phyloP scores from a whole-genome alignment of 2,888 invertebrate genomes.

The Archips crataeganus region DNA sequence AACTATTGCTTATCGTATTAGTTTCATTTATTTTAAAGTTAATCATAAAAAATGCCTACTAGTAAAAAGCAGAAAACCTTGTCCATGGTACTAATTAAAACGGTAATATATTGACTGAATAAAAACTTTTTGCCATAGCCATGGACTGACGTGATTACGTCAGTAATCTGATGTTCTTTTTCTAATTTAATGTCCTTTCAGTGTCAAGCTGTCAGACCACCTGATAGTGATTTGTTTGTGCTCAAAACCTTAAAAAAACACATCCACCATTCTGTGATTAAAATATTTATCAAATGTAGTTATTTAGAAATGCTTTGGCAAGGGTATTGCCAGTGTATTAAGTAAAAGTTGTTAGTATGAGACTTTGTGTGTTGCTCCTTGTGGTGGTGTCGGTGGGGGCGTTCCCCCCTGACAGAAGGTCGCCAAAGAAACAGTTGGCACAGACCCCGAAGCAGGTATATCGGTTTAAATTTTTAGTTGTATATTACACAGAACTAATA shows the following conservation, averaged over 20 bases:
- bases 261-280: slow-evolving; percentile 61
- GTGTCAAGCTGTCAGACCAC: slow-evolving; percentile 55
- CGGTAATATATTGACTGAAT: not conserved
- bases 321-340: slow-evolving; percentile 58
- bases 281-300: slow-evolving; percentile 53
- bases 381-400: slow-evolving; percentile 70
- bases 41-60: not conserved
- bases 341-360: slow-evolving; percentile 65
- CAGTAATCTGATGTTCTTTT: slow-evolving; percentile 31
- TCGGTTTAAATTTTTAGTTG: not conserved
- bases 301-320: slow-evolving; percentile 51
- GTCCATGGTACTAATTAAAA: not conserved
- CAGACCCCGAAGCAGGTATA: slow-evolving; percentile 50
- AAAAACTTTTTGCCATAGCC: not conserved
- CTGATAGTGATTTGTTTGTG: slow-evolving; percentile 73
- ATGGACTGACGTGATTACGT: not conserved
- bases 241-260: slow-evolving; percentile 52
- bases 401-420: slow-evolving; percentile 61
- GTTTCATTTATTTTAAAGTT: too few species aligned
- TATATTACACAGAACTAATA: not conserved
- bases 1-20: too few species aligned
- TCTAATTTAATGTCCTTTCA: slow-evolving; percentile 53
- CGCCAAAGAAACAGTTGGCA: slow-evolving; percentile 50
- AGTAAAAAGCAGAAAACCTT: not conserved
- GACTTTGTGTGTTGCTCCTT: slow-evolving; percentile 62